Percentiles rank a stretch among this genome's conserved stretches.
phyloP scores from a whole-genome alignment of 2,888 invertebrate species.

The Lottia gigantea region DNA sequence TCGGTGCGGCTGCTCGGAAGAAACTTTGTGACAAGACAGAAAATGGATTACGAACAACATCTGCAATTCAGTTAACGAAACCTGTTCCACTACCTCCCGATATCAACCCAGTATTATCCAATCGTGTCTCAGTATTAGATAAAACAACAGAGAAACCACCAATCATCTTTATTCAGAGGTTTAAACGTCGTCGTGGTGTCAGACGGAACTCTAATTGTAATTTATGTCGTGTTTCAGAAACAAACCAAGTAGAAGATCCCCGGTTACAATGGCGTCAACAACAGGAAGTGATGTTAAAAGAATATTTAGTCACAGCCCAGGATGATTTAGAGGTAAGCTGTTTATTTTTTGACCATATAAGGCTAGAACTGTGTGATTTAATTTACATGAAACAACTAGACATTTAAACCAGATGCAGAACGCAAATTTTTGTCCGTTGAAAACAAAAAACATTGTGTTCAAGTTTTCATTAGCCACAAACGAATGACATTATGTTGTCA shows the following conservation, averaged over 20 bases:
- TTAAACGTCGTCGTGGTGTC: not conserved
- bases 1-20: not conserved
- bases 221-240: constrained; percentile 76
- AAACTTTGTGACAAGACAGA: not conserved
- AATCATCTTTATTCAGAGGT: not conserved
- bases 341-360: not conserved
- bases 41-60: not conserved
- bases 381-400: not conserved
- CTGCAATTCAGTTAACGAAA: not conserved
- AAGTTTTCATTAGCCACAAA: too few species aligned
- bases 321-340: constrained; percentile 88
- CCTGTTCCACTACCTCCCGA: not conserved
- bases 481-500: too few species aligned
- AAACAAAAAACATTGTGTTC: too few species aligned
- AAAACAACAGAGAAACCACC: not conserved
- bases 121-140: not conserved
- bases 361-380: not conserved
- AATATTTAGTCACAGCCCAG: constrained; percentile 94
- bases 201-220: constrained; percentile 4
- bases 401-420: too few species aligned
- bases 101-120: not conserved
- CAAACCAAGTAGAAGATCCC: constrained; percentile 96
- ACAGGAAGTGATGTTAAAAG: constrained; percentile 96
- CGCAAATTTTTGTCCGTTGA: too few species aligned
- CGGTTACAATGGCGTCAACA: constrained; percentile 95